phyloP scores from a whole-genome alignment of 2,888 invertebrate genomes.

The Orthosia cruda region DNA sequence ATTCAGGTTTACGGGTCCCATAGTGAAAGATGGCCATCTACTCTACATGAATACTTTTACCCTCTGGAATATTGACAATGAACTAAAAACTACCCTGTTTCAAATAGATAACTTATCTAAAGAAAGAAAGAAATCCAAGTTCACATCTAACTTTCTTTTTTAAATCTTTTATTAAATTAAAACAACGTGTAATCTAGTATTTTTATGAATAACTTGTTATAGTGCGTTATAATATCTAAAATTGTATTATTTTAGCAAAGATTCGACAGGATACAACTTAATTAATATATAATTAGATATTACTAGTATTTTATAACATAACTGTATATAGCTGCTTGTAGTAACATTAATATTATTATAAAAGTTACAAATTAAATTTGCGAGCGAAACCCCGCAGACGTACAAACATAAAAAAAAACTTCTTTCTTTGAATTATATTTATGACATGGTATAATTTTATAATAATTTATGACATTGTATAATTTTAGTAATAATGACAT shows the following conservation, averaged over 20 bases:
- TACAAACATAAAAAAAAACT: not conserved
- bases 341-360: not conserved
- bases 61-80: no score
- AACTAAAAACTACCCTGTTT: no score
- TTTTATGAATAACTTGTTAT: not conserved
- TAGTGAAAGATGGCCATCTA: no score
- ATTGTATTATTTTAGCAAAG: not conserved
- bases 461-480: no score
- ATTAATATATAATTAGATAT: not conserved
- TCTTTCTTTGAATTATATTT: not conserved
- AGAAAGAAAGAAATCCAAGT: no score
- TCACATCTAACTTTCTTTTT: not conserved
- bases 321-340: not conserved
- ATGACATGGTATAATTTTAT: not conserved
- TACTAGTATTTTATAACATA: not conserved
- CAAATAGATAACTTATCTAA: no score
- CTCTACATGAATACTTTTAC: no score
- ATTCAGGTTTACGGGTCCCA: no score
- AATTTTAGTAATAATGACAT: no score
- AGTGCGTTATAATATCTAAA: not conserved
- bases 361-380: not conserved
- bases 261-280: not conserved
- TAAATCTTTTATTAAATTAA: not conserved
- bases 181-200: not conserved
- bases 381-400: not conserved